Conservation (phyloP, 2,888 invertebrate species). For the Panzeria rudis region DNA sequence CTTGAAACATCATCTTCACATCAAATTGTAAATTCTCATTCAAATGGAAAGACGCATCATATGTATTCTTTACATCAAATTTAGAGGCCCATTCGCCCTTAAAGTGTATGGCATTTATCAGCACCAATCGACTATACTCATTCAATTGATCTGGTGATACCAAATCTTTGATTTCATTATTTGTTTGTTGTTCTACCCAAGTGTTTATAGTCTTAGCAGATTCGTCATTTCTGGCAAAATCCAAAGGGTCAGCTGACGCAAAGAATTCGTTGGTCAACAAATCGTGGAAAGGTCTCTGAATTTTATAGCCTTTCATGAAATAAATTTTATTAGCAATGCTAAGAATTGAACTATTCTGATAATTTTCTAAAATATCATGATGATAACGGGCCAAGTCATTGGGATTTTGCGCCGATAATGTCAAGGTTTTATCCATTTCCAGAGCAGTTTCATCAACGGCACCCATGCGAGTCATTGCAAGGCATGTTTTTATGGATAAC, state of each 20-base stretch:
- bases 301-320: slow-evolving; percentile 85
- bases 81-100: slow-evolving; percentile 90
- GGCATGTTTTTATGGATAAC: slow-evolving; percentile 89
- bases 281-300: slow-evolving; percentile 85
- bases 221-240: slow-evolving; percentile 85
- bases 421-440: slow-evolving; percentile 86
- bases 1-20: slow-evolving; percentile 89
- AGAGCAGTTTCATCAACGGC: slow-evolving; percentile 86
- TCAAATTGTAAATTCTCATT: slow-evolving; percentile 83
- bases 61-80: slow-evolving; percentile 86
- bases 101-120: slow-evolving; percentile 94
- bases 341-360: slow-evolving; percentile 80
- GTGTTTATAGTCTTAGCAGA: slow-evolving; percentile 88
- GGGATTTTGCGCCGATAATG: slow-evolving; percentile 83
- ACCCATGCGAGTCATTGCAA: slow-evolving; percentile 90
- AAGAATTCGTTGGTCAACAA: slow-evolving; percentile 87
- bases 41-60: slow-evolving; percentile 87
- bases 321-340: slow-evolving; percentile 85
- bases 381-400: slow-evolving; percentile 77
- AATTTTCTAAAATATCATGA: slow-evolving; percentile 81
- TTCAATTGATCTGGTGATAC: slow-evolving; percentile 86
- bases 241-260: slow-evolving; percentile 87
- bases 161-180: slow-evolving; percentile 92
- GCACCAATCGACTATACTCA: slow-evolving; percentile 86
- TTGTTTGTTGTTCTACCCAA: slow-evolving; percentile 92